Evolutionary conservation across 1,140 invertebrate species (phyloP).

Genomic region (Neuroterus valhalla): DNA sequence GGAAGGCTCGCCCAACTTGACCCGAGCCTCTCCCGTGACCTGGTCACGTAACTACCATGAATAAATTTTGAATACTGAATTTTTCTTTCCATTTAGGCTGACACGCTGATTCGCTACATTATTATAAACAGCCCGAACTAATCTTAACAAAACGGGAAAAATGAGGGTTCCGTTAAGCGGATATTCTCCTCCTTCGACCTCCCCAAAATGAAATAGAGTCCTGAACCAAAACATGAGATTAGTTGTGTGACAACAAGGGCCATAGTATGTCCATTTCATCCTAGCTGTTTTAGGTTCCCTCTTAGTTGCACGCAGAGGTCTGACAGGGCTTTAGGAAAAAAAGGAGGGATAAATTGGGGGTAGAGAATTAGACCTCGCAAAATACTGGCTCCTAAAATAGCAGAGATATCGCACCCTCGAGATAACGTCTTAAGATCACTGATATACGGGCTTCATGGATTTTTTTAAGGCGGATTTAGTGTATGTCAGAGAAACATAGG

Average conservation of each 20-base stretch:
- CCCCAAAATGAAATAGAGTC: too few species aligned
- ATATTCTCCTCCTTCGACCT: too few species aligned
- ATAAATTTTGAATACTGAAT: background rate
- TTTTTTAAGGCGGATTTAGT: constrained; percentile 20
- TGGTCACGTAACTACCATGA: constrained; percentile 40
- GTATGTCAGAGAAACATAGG: background rate
- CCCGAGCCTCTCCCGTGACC: constrained; percentile 43
- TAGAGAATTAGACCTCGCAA: constrained; percentile 10
- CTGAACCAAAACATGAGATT: too few species aligned
- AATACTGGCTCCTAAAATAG: constrained; percentile 23
- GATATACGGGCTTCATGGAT: constrained; percentile 18
- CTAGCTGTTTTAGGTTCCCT: background rate
- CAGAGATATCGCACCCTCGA: constrained; percentile 22
- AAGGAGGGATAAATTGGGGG: constrained; percentile 12
- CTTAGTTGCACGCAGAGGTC: background rate
- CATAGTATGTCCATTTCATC: background rate
- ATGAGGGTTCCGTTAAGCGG: too few species aligned
- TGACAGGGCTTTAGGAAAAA: constrained; percentile 16
- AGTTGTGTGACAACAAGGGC: background rate
- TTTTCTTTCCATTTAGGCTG: background rate
- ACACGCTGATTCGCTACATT: too few species aligned
- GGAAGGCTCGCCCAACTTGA: constrained; percentile 49
- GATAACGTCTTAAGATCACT: constrained; percentile 14
- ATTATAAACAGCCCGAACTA: too few species aligned
- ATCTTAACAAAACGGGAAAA: too few species aligned